These are phyloP conservation scores for Glareola pratincola DNA, from an alignment of 2,113 vertebrate genomes.

Conservation along the genomic window DNA sequence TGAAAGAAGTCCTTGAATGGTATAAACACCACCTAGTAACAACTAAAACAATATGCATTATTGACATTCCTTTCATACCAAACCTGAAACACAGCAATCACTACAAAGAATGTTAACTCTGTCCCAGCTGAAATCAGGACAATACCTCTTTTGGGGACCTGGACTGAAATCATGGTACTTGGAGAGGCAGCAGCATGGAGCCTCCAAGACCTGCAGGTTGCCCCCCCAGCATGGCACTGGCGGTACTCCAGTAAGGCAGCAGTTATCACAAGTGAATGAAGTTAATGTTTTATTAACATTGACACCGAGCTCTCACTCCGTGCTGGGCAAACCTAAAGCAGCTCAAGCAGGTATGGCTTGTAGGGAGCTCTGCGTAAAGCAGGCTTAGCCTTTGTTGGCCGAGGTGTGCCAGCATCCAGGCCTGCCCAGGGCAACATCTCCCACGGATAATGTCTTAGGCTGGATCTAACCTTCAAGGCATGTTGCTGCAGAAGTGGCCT, in stretches of 20 bases:
- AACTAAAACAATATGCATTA: background rate
- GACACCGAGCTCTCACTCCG: background rate
- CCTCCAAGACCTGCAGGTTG: background rate
- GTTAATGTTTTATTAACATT: background rate
- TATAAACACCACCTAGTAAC: background rate
- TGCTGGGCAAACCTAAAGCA: background rate
- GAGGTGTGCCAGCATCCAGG: background rate
- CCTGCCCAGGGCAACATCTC: background rate
- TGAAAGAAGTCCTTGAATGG: background rate
- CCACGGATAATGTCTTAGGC: background rate
- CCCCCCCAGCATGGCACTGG: accelerated
- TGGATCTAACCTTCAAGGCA: background rate
- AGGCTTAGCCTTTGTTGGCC: background rate
- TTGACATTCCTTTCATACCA: background rate
- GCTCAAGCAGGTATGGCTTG: background rate
- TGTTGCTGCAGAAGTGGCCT: background rate
- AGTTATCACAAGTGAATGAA: background rate
- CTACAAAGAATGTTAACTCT: background rate
- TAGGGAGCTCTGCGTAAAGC: background rate
- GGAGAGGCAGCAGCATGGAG: background rate
- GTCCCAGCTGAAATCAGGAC: background rate
- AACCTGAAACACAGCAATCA: background rate
- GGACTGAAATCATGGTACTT: background rate
- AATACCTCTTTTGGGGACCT: background rate
- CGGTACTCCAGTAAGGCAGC: background rate